Evolutionary conservation across 2,888 invertebrate species (phyloP), one percentile per base, ranked within the genome.

Genomic region (Quadriops clusia): DNA sequence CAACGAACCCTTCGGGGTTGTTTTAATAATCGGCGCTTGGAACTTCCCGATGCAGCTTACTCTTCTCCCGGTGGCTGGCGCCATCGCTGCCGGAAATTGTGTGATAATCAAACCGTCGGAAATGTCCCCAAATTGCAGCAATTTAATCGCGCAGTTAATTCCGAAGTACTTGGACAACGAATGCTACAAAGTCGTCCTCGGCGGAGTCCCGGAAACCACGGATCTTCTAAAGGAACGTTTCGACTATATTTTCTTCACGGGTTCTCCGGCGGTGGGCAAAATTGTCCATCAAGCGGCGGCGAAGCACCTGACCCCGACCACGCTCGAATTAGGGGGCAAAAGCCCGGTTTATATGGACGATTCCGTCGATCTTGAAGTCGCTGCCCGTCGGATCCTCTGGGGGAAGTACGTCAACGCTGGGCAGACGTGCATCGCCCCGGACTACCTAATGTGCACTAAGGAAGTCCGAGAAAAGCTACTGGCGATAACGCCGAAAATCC

Each of bases 361-460:
- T 43, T 77, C 73, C 41, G 77, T 73, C 41, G 79, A 97, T 56
- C 60, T 94, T 18, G 65, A 68, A 7, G 65, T 85, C 3, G 77
- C 87, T 0, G 76, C 76, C 0, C 82, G 76, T 48, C 72, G 97
- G 20, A 66, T 97, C 10, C 60, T 91, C 6, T 98, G 95, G 95
- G 97, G 95, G 7, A 97, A 97, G 64, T 77, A 77, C 46, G 71
- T 85, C 33, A 97, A 97, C 61, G 69, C 68, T 7, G 95, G 95
- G 0, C 95, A 97, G 64, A 94, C 90, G 0, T 97, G 95, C 60
- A 82, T 97, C 39, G 91, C 94, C 0, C 94, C 94, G 0, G 95
- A 95, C 63, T 95, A 93, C 53, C 51, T 95, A 10, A 64, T 95
- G 3, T 89, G 89, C 60, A 72, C 77, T 10, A 74, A 75, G 47